Percentiles rank a stretch among this genome's conserved stretches.
These are phyloP conservation scores for Pocillopora verrucosa DNA, from an alignment of 64 coral and sea anemone genomes.

Conservation along the genomic window DNA sequence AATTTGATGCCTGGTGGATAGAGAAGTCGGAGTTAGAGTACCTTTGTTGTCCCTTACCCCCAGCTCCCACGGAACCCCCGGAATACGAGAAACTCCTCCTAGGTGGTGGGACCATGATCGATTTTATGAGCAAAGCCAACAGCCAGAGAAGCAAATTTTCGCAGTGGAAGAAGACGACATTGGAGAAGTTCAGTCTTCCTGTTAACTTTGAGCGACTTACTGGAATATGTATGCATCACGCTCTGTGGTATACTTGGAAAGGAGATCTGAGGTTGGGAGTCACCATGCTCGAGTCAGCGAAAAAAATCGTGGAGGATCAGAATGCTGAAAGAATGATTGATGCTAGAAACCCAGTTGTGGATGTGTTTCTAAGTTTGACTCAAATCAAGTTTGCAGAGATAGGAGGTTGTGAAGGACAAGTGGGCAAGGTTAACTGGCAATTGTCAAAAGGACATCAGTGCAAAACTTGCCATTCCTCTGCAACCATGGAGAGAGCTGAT, in stretches of 20 bases:
- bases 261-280: conserved; percentile 29
- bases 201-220: conserved; percentile 44
- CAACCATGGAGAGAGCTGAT: not conserved
- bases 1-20: conserved; percentile 56
- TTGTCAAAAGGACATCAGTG: not conserved
- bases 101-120: conserved; percentile 9
- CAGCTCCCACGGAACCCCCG: not conserved
- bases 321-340: not conserved
- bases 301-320: conserved; percentile 16
- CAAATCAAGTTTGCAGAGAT: conserved; percentile 24
- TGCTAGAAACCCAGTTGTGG: conserved; percentile 31
- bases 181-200: conserved; percentile 19
- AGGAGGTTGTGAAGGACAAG: conserved; percentile 27
- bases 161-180: conserved; percentile 29
- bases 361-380: conserved; percentile 24
- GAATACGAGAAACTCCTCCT: not conserved
- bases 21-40: conserved; percentile 49
- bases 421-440: conserved; percentile 26
- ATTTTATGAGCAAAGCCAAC: conserved; percentile 4
- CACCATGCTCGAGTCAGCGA: conserved; percentile 43
- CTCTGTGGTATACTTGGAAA: conserved; percentile 31
- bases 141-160: conserved; percentile 7
- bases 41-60: not conserved
- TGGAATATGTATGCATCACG: conserved; percentile 29
- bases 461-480: conserved; percentile 24